Percentiles rank a stretch among this genome's conserved stretches.
Conservation (phyloP, 1,140 invertebrate species). For the Anoplophora glabripennis region DNA sequence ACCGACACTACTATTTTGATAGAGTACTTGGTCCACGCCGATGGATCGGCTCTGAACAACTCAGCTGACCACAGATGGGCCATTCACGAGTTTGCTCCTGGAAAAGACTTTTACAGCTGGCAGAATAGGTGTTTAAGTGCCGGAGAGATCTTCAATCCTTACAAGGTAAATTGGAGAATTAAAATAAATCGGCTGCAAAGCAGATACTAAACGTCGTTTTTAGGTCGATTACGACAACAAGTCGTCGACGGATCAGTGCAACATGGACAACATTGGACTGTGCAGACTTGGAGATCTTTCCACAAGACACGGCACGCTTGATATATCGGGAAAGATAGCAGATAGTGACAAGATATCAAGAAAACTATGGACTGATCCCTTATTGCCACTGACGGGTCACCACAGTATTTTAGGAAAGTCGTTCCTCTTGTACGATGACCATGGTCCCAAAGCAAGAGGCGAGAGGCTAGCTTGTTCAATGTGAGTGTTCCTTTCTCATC, state of each 20-base stretch:
- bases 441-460: slow-evolving; percentile 80
- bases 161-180: slow-evolving; percentile 58
- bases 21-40: slow-evolving; percentile 80
- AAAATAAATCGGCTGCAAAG: not conserved
- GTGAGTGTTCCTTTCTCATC: slow-evolving; percentile 52
- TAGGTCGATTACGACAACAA: slow-evolving; percentile 52
- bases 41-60: slow-evolving; percentile 77
- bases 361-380: slow-evolving; percentile 73
- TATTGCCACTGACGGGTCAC: slow-evolving; percentile 74
- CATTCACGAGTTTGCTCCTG: slow-evolving; percentile 59
- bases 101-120: slow-evolving; percentile 92
- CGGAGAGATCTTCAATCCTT: slow-evolving; percentile 78
- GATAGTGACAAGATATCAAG: slow-evolving; percentile 65
- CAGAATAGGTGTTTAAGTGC: slow-evolving; percentile 77
- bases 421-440: slow-evolving; percentile 84
- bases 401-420: slow-evolving; percentile 77
- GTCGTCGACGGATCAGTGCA: slow-evolving; percentile 50
- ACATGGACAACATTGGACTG: slow-evolving; percentile 53
- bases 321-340: slow-evolving; percentile 69
- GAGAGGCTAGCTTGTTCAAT: slow-evolving; percentile 83
- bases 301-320: slow-evolving; percentile 66
- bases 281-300: slow-evolving; percentile 68
- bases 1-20: slow-evolving; percentile 77
- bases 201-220: slow-evolving; percentile 11
- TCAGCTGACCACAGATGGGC: slow-evolving; percentile 74